phyloP scores from a whole-genome alignment of 2,888 invertebrate genomes.

The Celastrina argiolus region DNA sequence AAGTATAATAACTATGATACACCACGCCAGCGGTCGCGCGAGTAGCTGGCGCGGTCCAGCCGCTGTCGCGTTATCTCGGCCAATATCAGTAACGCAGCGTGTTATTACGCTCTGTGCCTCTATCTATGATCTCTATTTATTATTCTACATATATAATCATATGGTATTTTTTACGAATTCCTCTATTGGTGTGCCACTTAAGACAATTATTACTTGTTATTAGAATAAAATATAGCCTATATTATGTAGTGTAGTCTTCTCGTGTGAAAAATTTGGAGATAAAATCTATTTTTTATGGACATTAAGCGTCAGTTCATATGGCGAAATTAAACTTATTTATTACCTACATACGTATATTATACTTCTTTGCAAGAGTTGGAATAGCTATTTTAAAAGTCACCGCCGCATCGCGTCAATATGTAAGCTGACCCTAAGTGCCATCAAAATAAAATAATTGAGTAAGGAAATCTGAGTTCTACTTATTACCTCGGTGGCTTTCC shows the following conservation, averaged over 20 bases:
- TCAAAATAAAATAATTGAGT: too few relatives aligned
- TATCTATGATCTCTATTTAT: not conserved
- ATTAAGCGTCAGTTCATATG: too few relatives aligned
- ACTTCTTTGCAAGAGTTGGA: too few relatives aligned
- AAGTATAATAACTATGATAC: too few relatives aligned
- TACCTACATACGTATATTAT: too few relatives aligned
- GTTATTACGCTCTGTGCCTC: not conserved
- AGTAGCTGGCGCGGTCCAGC: not conserved
- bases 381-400: too few relatives aligned
- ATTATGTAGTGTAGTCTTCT: not conserved
- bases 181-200: not conserved
- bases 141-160: not conserved
- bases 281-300: not conserved
- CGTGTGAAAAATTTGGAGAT: conserved; percentile 6
- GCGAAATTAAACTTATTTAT: too few relatives aligned
- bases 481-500: too few relatives aligned
- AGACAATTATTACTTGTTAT: not conserved
- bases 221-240: conserved; percentile 10
- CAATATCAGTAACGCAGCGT: not conserved
- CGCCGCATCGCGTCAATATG: too few relatives aligned
- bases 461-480: too few relatives aligned
- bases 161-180: conserved; percentile 7
- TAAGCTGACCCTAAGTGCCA: too few relatives aligned
- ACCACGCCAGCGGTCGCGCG: not conserved
- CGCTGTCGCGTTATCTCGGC: not conserved